phyloP scores from a whole-genome alignment of 2,113 vertebrate species.

The Chloroceryle aenea region DNA sequence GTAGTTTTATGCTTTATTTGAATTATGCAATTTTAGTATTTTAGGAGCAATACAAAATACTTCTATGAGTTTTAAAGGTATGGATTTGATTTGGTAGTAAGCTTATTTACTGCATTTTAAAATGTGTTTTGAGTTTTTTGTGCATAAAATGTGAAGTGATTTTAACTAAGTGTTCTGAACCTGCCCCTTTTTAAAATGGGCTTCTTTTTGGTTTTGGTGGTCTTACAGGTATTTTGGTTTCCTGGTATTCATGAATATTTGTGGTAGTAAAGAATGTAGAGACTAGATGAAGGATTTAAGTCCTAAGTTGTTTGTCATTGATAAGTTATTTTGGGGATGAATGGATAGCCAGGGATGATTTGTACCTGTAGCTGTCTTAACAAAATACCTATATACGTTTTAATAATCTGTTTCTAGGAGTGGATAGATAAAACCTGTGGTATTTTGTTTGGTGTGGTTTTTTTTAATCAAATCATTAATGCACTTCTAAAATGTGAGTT shows the following conservation, averaged over 20 bases:
- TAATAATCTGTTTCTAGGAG: not conserved
- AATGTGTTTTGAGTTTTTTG: not conserved
- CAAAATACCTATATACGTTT: not conserved
- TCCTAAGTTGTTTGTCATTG: not conserved
- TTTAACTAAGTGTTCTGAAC: not conserved
- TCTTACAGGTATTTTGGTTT: not conserved
- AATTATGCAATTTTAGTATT: not conserved
- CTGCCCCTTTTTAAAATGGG: not conserved
- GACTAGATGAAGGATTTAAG: not conserved
- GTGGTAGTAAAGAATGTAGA: not conserved
- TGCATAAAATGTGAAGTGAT: not conserved
- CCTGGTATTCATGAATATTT: not conserved
- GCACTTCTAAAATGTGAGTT: not conserved
- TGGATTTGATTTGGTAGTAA: not conserved
- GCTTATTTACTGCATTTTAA: not conserved
- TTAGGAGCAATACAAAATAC: not conserved
- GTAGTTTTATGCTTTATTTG: not conserved
- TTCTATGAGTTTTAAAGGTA: not conserved
- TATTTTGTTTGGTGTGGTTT: too few relatives aligned
- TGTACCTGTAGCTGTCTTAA: not conserved
- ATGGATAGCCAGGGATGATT: not conserved
- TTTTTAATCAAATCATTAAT: not conserved
- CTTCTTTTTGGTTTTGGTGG: not conserved
- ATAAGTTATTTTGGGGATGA: not conserved
- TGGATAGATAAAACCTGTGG: not conserved